Conservation (phyloP, 1,140 invertebrate species). For the Gonioctena quinquepunctata region DNA sequence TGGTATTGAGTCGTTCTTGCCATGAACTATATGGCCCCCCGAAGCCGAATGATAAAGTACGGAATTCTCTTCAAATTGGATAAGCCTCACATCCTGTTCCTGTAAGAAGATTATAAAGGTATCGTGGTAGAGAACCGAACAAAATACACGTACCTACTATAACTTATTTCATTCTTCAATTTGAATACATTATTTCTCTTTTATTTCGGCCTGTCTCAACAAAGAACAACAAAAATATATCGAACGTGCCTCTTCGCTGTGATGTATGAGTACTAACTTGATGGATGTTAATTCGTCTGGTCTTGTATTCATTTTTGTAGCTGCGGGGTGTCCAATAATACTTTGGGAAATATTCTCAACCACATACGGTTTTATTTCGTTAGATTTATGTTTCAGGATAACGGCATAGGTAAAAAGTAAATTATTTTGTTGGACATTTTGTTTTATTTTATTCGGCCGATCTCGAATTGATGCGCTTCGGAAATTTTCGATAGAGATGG, state of each 20-base stretch:
- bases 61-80: background rate
- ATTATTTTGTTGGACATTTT: no score
- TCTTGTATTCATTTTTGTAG: slow-evolving; percentile 1
- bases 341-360: background rate
- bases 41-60: no score
- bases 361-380: background rate
- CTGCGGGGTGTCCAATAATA: background rate
- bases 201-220: background rate
- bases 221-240: background rate
- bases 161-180: background rate
- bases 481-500: no score
- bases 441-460: no score
- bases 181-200: background rate
- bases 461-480: no score
- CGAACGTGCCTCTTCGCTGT: background rate
- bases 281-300: background rate
- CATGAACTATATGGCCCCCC: no score
- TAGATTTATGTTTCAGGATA: background rate
- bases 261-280: slow-evolving; percentile 1
- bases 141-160: background rate
- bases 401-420: no score
- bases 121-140: background rate
- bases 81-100: background rate
- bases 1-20: no score
- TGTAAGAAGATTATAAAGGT: background rate